Evolutionary conservation across 2,888 invertebrate species (phyloP), one percentile per base, ranked within the genome.

Genomic region (Chymomyza procnemis): DNA sequence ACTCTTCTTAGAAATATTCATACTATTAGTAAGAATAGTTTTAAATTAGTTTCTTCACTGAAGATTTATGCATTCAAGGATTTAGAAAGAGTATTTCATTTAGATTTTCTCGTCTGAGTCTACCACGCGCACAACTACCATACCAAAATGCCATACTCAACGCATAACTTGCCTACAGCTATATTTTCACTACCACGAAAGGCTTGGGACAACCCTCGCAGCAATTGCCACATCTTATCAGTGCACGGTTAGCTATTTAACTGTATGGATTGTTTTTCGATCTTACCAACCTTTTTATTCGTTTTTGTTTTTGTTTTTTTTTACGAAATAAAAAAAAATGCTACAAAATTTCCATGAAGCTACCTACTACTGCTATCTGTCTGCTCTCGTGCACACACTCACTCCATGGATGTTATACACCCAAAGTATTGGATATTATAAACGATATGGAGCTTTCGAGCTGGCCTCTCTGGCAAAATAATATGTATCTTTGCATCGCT

Each of bases 401-500:
- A 3, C 12, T 41, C 2, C 6, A 14, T 41, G 3, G 9, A 30
- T 30, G 6, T 6, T 41, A 41, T 41, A 41, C 3, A 41, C 34
- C 34, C 34, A 34, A 9, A 34, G 34, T 41, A 41, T 1, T 41
- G 34, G 34, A 12, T 41, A 41, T 12, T 41, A 14, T 41, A 41
- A 41, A 14, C 34, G 9, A 41, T 41, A 41, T 12, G 26, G 34
- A 2, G 9, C 34, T 41, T 41, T 41, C 1, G 6, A 1, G 26
- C 26, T 26, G 26, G n/a, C n/a, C 26, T 26, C 34, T 34, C 34
- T 12, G 34, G 34, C 12, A 41, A 26, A 26, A 26, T 6, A 26
- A 41, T 50, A 50, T 50, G 19, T 50, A 50, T 50, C 50, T 50
- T 50, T 50, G 14, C 67, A 61, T 68, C 75, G 71, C 78, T 70